These are phyloP conservation scores for Fistularia tabacaria DNA, from an alignment of 2,797 vertebrate genomes.

Conservation along the genomic window DNA sequence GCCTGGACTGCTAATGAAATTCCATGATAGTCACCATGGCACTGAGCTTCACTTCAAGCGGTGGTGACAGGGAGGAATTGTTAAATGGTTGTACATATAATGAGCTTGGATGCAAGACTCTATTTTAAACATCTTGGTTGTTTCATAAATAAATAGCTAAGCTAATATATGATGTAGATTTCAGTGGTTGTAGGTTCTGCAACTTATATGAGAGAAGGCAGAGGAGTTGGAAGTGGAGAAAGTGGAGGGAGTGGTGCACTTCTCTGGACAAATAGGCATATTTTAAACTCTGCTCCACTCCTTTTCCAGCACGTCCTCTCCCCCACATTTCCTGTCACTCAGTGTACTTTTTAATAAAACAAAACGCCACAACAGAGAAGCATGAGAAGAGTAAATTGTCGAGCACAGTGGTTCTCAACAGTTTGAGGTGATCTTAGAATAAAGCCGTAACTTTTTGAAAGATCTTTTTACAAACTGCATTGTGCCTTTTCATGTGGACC, in stretches of 20 bases:
- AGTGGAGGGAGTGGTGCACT: slow-evolving; percentile 18
- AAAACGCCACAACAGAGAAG: slow-evolving; percentile 19
- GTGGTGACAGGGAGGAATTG: slow-evolving; percentile 18
- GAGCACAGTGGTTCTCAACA: background rate
- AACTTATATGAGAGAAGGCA: slow-evolving; percentile 6
- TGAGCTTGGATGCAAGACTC: slow-evolving; percentile 13
- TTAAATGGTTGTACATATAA: background rate
- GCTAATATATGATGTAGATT: background rate
- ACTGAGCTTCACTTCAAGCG: slow-evolving; percentile 32
- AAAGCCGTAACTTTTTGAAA: background rate
- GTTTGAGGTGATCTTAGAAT: background rate
- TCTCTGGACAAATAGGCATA: slow-evolving; percentile 29
- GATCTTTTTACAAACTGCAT: too few species aligned
- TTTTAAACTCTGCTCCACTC: slow-evolving; percentile 31
- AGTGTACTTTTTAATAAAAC: slow-evolving; percentile 15
- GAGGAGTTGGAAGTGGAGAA: slow-evolving; percentile 17
- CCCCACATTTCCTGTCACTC: slow-evolving; percentile 24
- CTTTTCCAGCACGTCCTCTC: slow-evolving; percentile 18
- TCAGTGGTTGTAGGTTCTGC: slow-evolving; percentile 1
- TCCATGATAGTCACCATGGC: slow-evolving; percentile 54
- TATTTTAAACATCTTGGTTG: too few species aligned
- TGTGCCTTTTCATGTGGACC: too few species aligned
- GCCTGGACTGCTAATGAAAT: slow-evolving; percentile 59
- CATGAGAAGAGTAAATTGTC: background rate
- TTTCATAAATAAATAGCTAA: background rate